Evolutionary conservation across 2,888 invertebrate genomes (phyloP), one percentile per base, ranked within the genome.

Genomic region (Blastobasis adustella): DNA sequence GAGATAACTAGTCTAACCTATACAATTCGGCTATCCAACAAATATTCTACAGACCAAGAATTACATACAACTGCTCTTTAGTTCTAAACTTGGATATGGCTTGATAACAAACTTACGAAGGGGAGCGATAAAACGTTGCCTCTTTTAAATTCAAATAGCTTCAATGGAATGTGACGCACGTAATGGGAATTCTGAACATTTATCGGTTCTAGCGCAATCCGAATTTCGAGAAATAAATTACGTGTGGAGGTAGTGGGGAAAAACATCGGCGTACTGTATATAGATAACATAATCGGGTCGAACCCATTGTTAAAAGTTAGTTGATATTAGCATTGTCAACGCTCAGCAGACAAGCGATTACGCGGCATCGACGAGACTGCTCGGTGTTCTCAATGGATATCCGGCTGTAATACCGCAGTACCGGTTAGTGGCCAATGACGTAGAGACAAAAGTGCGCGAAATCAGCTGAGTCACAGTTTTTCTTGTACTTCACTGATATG

Each of bases 371-470:
- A 7, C 7, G 41, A 41, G 41, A n/a, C 7, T 10, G 23, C 5
- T 9, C 45, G 45, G 36, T n/a, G 52, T 39, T 49, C 54, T 62
- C 56, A 62, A 61, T 62, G 55, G 55, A 57, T 63, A 65, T 58
- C 57, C 55, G 61, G 63, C 54, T 55, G 56, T 57, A 58, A 61
- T 58, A 58, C 58, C 50, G 52, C 54, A 64, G 54, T 68, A 68
- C 69, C 69, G 67, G 73, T 70, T 44, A 39, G 58, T 70, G 67
- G 70, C 72, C 67, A 76, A 71, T 82, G 76, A 76, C 75, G 77
- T 64, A 75, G 73, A 59, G 67, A 65, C 67, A 82, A 85, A 85
- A 84, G 71, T 86, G 85, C 86, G 85, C 84, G 85, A 86, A 86
- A 79, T 71, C 59, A 65, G 23, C 54, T 85, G 84, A 86, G 67